Evolutionary conservation across 2,797 vertebrate genomes (phyloP).

Genomic region (Scolopax rusticola): DNA sequence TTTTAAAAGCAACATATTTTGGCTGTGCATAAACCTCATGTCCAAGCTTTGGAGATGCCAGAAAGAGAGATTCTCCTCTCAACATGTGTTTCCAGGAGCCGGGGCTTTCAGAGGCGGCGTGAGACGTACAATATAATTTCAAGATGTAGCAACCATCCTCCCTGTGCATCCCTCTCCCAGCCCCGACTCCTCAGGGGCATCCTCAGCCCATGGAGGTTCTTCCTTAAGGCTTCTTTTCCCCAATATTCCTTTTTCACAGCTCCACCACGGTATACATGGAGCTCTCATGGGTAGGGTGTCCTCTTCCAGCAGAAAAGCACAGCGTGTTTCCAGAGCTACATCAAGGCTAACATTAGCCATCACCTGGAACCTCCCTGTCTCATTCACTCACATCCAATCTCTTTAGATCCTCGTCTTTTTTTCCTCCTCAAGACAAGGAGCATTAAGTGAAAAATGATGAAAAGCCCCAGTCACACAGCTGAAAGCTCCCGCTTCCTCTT

Average conservation of each 20-base stretch:
- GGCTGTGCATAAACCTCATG: neutral
- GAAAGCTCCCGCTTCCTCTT: neutral
- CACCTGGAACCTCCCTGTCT: neutral
- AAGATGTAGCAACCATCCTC: accelerated
- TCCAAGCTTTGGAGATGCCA: neutral
- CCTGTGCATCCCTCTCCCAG: neutral
- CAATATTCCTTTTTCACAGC: neutral
- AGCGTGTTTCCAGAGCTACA: neutral
- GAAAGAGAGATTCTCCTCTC: neutral
- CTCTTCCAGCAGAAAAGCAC: neutral
- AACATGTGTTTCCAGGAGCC: neutral
- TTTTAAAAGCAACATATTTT: neutral
- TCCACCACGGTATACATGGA: neutral
- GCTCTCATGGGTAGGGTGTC: neutral
- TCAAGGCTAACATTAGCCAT: neutral
- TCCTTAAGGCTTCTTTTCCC: neutral
- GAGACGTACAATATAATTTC: neutral
- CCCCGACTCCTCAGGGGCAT: accelerated
- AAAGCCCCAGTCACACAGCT: neutral
- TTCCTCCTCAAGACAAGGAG: neutral
- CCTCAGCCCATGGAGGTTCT: neutral
- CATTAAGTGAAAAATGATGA: neutral
- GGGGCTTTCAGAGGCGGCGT: accelerated
- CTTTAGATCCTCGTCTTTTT: neutral
- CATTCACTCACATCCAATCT: neutral